Evolutionary conservation across 53 echinoderm and acorn worm species (phyloP), one percentile per base, ranked within the genome.

Genomic region (Paracentrotus lividus): DNA sequence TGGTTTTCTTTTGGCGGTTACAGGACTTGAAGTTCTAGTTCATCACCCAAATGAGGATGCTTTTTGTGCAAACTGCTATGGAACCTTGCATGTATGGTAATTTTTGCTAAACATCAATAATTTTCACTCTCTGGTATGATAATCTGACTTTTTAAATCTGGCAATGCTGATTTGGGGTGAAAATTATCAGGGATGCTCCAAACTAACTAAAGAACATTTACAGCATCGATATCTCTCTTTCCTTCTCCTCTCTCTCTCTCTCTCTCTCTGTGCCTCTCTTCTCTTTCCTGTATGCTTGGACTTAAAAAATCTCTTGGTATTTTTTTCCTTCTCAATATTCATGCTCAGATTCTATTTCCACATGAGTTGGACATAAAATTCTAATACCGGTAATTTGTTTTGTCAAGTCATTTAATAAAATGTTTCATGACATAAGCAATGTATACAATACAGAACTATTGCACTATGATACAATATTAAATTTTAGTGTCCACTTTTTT

Each of bases 361-460:
- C 16, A 36, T 6, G 18, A 16, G 36, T 40, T 18, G 40, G 40
- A 72, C 21, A 18, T 8, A 12, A 72, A 72, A 36, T 20, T 72
- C 40, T 15, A 33, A 0, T 15, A 21, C 58, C 58, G 0, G 1
- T 7, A 2, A 52, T 52, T 52, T 1, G 10, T 52, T 64, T 33
- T 32, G 72, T 72, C 72, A 72, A 72, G 72, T 72, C 72, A 72
- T 72, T 72, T 72, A 72, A 72, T 72, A 40, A 72, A 72, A 72
- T 72, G 72, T 38, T 38, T 36, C 20, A 72, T 38, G 72, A 72
- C 72, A 38, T 72, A 72, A 72, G 72, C 38, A 72, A 4, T 3
- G 27, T 72, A 40, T 72, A 36, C 72, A 72, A 36, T 72, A 72
- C 40, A 40, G 20, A 40, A 38, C 72, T 72, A 72, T 72, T 72